These are phyloP conservation scores for Laspeyria flexula DNA, from an alignment of 2,888 invertebrate genomes.

Conservation along the genomic window DNA sequence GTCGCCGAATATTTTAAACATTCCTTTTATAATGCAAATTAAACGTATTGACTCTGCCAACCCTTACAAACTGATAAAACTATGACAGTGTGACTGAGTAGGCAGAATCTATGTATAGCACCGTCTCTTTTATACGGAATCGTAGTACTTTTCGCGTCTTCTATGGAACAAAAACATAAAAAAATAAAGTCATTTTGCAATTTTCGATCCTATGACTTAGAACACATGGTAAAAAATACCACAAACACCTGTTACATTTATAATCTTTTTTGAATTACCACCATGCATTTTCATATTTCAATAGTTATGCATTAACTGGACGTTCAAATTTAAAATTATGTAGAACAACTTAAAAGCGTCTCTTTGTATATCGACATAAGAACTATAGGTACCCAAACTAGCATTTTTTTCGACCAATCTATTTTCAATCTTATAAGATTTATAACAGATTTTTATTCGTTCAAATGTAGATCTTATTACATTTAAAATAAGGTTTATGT, in stretches of 20 bases:
- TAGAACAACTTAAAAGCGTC: neutral
- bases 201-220: too few species aligned
- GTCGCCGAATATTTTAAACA: conserved; percentile 76
- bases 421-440: too few species aligned
- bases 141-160: conserved; percentile 28
- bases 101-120: conserved; percentile 6
- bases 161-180: too few species aligned
- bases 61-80: conserved; percentile 31
- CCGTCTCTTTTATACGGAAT: conserved; percentile 19
- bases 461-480: neutral
- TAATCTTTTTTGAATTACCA: too few species aligned
- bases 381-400: neutral
- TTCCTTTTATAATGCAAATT: conserved; percentile 83
- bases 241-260: too few species aligned
- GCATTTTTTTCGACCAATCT: neutral
- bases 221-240: too few species aligned
- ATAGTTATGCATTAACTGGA: neutral
- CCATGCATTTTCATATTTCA: conserved; percentile 17
- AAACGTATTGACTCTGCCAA: conserved; percentile 73
- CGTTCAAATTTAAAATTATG: neutral
- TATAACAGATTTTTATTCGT: too few species aligned
- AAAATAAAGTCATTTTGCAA: too few species aligned
- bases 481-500: neutral
- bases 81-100: conserved; percentile 24
- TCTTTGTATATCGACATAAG: conserved; percentile 7